Evolutionary conservation across 2,888 invertebrate genomes (phyloP), one percentile per base, ranked within the genome.

Genomic region (Apamea crenata): DNA sequence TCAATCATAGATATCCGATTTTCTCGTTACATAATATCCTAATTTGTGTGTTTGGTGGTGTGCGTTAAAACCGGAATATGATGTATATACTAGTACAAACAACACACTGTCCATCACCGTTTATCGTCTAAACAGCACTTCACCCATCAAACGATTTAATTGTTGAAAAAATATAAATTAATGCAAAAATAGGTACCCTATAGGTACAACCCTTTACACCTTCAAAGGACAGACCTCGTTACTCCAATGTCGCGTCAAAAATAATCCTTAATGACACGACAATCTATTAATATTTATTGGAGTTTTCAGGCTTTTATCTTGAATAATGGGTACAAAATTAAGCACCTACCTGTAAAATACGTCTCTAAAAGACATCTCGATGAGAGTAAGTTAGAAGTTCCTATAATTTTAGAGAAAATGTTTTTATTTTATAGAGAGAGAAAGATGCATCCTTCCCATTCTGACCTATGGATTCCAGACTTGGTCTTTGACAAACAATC

Each of bases 221-320:
- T 74, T 53, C 56, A 75, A 61, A 75, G 63, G 81, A 14, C 36
- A 40, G 29, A 21, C 29, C 70, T 85, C 59, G 65, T 74, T 74
- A 74, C 67, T 77, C 71, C 81, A 85, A 74, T 71, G 81, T 81
- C 77, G 36, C 32, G 25, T 77, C 81, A 77, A 85, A 81, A 77
- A 77, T 85, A 81, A 84, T 77, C 73, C 70, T 21, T 63, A 71
- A 81, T 81, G 81, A 71, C 85, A 85, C 50, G 53, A 71, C 70
- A 77, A 74, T 80, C 71, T 75, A 84, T 84, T 71, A 44, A 81
- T 77, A 61, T 74, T 81, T 74, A 81, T 81, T 77, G 67, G 32
- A 77, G 14, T 72, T 74, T 76, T 68, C 32, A 73, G 53, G 63
- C 69, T 66, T 75, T 73, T 73, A 73, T 59, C 69, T 61, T 29